These are phyloP conservation scores for Thymallus thymallus DNA, from an alignment of 2,113 vertebrate genomes.

Conservation along the genomic window DNA sequence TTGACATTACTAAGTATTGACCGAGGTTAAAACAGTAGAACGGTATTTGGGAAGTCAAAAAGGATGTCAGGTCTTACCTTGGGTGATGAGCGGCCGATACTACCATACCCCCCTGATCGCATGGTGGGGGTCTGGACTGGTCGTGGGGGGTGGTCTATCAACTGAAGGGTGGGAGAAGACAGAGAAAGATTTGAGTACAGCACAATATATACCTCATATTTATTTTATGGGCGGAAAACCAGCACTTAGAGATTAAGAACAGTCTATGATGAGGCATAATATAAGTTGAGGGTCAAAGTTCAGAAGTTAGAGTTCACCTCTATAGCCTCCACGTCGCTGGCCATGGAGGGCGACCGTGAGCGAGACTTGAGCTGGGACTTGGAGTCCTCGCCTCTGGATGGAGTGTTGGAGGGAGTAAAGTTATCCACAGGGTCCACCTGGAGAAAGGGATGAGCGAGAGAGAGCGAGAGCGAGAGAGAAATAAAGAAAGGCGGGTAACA, in stretches of 20 bases:
- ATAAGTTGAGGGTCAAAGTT: background rate
- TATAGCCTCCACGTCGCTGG: conserved; percentile 87
- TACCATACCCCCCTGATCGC: conserved; percentile 82
- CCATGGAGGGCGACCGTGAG: conserved; percentile 86
- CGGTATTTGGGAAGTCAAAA: background rate
- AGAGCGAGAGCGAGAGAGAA: background rate
- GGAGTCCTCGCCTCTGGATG: conserved; percentile 82
- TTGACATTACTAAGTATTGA: background rate
- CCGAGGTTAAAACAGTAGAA: too few species aligned
- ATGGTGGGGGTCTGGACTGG: conserved; percentile 87
- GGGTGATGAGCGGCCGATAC: conserved; percentile 81
- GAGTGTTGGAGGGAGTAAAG: conserved; percentile 87
- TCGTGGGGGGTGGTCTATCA: conserved; percentile 82
- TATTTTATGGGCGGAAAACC: background rate
- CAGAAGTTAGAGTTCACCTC: conserved; percentile 74
- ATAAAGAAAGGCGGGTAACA: background rate
- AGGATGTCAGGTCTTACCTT: conserved; percentile 72
- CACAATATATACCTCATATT: background rate
- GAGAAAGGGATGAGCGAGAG: background rate
- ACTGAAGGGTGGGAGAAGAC: conserved; percentile 61
- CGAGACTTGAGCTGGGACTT: conserved; percentile 75
- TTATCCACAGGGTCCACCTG: conserved; percentile 91
- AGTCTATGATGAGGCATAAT: too few species aligned
- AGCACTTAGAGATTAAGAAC: background rate
- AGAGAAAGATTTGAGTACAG: background rate